Base-by-base conservation (phyloP, 2,888 invertebrate genomes). In the Pasiphila rectangulata region DNA sequence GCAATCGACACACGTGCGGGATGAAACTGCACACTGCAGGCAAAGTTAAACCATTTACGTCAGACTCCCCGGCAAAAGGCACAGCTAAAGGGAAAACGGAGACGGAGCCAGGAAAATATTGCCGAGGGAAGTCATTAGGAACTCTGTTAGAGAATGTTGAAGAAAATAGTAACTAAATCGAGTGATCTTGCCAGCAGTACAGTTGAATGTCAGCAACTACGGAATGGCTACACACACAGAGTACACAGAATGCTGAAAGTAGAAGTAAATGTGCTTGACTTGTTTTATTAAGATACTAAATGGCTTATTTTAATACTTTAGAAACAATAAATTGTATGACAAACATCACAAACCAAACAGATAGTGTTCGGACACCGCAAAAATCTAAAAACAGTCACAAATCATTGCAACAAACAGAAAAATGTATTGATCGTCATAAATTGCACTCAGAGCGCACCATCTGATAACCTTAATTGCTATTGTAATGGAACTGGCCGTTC, bases 11-110 rank as follows among this genome's bases (percentile, higher is more conserved):
- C 63, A 64, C 72, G 67, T 72, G 66, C 64, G 58, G 51, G 56
- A 61, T 61, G 57, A 27, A 56, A 59, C 64, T 65, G 61, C 64
- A 59, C 42, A 25, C 44, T 68, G 64, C 66, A 66, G 55, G 45
- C 54, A 62, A 67, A 72, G 61, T 69, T 69, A 58, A 64, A 57
- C 64, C 66, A 70, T 70, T 72, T 63, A 63, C 59, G 51, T 51
- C 38, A 52, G 51, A 46, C 55, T 57, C 45, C 56, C n/a, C n/a
- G n/a, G n/a, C n/a, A n/a, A n/a, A n/a, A n/a, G n/a, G 41, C 40
- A 37, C 13, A 35, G 44, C 56, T 63, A 52, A 54, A 61, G 61
- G 56, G 57, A 63, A 62, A 64, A 67, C 61, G 30, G 45, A 64
- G 57, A 52, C 54, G 56, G 46, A 57, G 46, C 55, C 54, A 48